Evolutionary conservation across 2,888 invertebrate species (phyloP), one percentile per base, ranked within the genome.

Genomic region (Mythimna loreyi): DNA sequence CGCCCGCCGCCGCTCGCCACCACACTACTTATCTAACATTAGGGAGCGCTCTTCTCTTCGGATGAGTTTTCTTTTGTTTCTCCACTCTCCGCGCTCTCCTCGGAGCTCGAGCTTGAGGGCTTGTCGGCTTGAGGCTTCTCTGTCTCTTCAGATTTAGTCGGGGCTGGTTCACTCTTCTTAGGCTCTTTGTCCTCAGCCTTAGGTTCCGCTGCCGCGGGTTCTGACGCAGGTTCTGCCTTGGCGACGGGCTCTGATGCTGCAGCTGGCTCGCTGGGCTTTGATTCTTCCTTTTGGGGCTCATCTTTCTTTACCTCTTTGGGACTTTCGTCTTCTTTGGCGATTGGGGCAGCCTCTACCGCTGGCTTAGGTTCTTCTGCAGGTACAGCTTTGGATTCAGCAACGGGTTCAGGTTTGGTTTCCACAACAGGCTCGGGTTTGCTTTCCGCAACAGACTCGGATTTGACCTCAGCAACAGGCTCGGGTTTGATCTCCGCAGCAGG

Each of bases 1-100:
- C 93, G 94, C 90, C 92, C 92, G 89, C 94, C 93, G 94, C 95
- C 89, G 66, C 80, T 79, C 89, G 85, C 89, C 79, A 77, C 67
- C 84, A 84, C 81, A 80, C 80, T 86, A 88, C 85, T 89, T 85
- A 90, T 90, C 90, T 93, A 94, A 90, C 88, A 90, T 87, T 89
- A 90, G 81, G 87, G 77, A 82, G 86, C 45, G 85, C 82, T 78
- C 84, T 87, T 81, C 66, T 78, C 79, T 61, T 78, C 81, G 64
- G 80, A 83, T 49, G 91, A 90, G 75, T 72, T 75, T 67, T 91
- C 87, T 83, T 36, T 82, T 75, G 78, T 62, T 40, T 80, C 89
- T 84, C 43, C 87, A 86, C 80, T 89, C 88, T 88, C 89, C 43
- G 49, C 76, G 82, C 91, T 93, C 72, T 94, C 92, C 64, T 91